Evolutionary conservation across 23 tunicate species (phyloP).

Genomic region (Phallusia fumigata): DNA sequence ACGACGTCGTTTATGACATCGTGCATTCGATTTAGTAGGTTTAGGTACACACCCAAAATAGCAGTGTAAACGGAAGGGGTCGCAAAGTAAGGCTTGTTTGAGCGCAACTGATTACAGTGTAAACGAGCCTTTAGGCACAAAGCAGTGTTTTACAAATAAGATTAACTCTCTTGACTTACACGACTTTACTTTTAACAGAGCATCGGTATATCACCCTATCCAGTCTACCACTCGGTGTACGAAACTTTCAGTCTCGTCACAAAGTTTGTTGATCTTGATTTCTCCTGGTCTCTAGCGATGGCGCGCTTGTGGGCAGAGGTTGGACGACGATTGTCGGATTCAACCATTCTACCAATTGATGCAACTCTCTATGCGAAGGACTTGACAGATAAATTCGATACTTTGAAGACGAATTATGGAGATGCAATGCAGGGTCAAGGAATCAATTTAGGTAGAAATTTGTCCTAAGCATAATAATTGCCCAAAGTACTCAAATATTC

Average conservation of each 20-base stretch:
- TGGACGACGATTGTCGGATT: slow-evolving; percentile 37
- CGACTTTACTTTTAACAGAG: not conserved
- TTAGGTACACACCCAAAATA: too few species aligned
- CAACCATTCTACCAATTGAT: slow-evolving; percentile 33
- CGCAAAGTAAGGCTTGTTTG: too few species aligned
- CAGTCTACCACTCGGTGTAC: slow-evolving; percentile 66
- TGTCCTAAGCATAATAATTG: not conserved
- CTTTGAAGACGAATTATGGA: slow-evolving; percentile 28
- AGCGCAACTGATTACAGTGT: too few species aligned
- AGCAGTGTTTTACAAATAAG: too few species aligned
- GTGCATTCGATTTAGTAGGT: too few species aligned
- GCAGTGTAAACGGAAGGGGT: too few species aligned
- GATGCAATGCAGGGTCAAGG: not conserved
- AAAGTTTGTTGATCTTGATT: slow-evolving; percentile 56
- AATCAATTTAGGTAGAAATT: not conserved
- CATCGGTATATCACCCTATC: not conserved
- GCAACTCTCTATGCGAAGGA: slow-evolving; percentile 22
- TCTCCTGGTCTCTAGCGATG: slow-evolving; percentile 24
- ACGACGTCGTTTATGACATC: too few species aligned
- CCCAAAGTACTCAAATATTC: not conserved
- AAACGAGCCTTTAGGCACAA: too few species aligned
- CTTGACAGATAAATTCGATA: slow-evolving; percentile 22
- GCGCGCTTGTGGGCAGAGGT: slow-evolving; percentile 33
- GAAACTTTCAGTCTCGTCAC: slow-evolving; percentile 54
- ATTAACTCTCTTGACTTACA: too few species aligned